Base-by-base conservation (phyloP, 1,140 invertebrate genomes). In the Vanessa tameamea region DNA sequence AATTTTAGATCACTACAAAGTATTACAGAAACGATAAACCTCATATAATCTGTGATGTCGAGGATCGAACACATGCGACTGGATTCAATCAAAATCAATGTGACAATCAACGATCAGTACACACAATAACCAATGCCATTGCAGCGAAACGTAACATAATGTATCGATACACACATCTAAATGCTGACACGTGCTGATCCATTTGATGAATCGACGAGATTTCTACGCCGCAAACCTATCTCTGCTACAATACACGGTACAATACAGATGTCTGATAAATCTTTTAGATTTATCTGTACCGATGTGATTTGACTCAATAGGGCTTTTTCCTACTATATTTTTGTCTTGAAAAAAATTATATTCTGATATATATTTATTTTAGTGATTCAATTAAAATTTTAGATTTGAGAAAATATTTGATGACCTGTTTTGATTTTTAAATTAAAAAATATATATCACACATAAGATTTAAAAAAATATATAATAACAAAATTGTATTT, bases 141-240 rank as follows among this genome's bases (percentile, higher is more conserved):
- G 61, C 61, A 69, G 59, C 43, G 50, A 47, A 63, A 48, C 72
- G 55, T 48, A 67, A 73, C 59, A 69, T 69, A 43, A 74, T 74
- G 47, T 69, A 74, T 69, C 72, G 67, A 47, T 64, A 37, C 66
- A 74, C 72, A 57, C 66, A 69, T 74, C 64, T 67, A 67, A 72
- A 67, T 47, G 71, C 71, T 57, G 53, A 59, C 64, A 57, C 55
- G 61, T 75, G 67, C 61, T 75, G 73, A 75, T 75, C 73, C 73
- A 66, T 75, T 75, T 75, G 77, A 78, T 75, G 77, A 78, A 78
- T 78, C 67, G 73, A 66, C 77, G 64, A 72, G 70, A 78, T 76
- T 73, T 68, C 73, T 70, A 15, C 67, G 69, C 64, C 64, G 53
- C 70, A 72, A 74, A 74, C 66, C 66, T 26, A 73, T 77, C 76